Conservation (phyloP, 1,140 invertebrate genomes). For the Penaeus indicus region DNA sequence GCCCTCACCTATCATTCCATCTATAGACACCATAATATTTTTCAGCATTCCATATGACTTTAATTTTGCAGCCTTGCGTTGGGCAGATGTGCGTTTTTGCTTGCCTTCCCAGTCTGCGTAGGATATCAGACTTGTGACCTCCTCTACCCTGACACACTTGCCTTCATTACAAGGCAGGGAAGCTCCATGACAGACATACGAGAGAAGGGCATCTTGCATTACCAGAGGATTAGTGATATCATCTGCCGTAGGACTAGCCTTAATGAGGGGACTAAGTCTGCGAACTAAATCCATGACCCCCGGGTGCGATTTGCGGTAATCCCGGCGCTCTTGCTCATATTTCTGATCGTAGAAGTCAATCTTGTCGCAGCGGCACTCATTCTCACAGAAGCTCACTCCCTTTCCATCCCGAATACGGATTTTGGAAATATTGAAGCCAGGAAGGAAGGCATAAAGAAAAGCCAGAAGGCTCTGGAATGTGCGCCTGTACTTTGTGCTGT, state of each 20-base stretch:
- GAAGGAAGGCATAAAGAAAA: conserved; percentile 82
- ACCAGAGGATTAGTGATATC: conserved; percentile 76
- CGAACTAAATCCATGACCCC: conserved; percentile 78
- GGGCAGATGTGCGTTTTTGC: conserved; percentile 77
- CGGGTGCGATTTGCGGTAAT: conserved; percentile 70
- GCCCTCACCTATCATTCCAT: conserved; percentile 82
- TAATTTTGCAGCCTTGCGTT: conserved; percentile 79
- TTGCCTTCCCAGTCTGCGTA: conserved; percentile 83
- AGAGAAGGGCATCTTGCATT: conserved; percentile 84
- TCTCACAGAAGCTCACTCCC: conserved; percentile 87
- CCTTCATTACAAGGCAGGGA: conserved; percentile 78
- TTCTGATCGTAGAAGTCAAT: conserved; percentile 77
- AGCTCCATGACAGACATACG: conserved; percentile 86
- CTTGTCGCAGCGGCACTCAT: conserved; percentile 84
- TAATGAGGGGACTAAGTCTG: conserved; percentile 73
- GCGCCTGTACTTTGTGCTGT: conserved; percentile 86
- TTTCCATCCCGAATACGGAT: conserved; percentile 79
- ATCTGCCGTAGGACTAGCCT: conserved; percentile 76
- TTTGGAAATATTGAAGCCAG: conserved; percentile 73
- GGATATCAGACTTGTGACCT: conserved; percentile 81
- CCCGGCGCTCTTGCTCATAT: conserved; percentile 67
- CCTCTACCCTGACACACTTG: conserved; percentile 76
- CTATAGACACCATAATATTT: conserved; percentile 83
- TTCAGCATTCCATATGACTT: conserved; percentile 83
- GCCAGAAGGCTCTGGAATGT: conserved; percentile 91